Conservation (phyloP, 2,888 invertebrate species). For the Dermolepida albohirtum region DNA sequence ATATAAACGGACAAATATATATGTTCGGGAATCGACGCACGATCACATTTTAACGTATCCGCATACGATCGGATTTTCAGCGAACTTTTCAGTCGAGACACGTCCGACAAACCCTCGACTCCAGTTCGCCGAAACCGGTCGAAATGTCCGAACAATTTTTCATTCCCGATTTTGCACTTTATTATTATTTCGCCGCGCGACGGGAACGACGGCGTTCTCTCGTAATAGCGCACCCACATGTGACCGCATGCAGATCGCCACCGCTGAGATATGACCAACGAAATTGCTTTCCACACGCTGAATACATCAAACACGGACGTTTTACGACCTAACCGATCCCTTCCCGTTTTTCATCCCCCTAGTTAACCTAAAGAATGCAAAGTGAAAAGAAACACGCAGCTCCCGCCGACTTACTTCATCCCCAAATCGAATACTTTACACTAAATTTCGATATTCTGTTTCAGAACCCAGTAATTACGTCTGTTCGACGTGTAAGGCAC, state of each 20-base stretch:
- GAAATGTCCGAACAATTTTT: conserved; percentile 66
- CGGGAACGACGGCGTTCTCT: conserved; percentile 45
- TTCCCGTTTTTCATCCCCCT: conserved; percentile 23
- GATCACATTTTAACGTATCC: background rate
- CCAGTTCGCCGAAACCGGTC: conserved; percentile 56
- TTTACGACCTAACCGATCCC: conserved; percentile 38
- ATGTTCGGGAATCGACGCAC: too few species aligned
- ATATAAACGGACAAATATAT: conserved; percentile 26
- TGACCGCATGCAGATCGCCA: conserved; percentile 63
- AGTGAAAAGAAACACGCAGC: conserved; percentile 1
- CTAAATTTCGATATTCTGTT: conserved; percentile 61
- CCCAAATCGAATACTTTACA: conserved; percentile 31
- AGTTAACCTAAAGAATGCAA: conserved; percentile 25
- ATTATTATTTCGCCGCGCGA: conserved; percentile 62
- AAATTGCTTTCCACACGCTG: conserved; percentile 53
- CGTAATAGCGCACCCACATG: conserved; percentile 63
- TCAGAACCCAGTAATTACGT: conserved; percentile 95
- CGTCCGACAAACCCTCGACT: conserved; percentile 62
- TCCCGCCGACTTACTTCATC: background rate
- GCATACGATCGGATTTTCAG: background rate
- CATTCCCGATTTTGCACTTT: conserved; percentile 65
- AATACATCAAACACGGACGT: conserved; percentile 38
- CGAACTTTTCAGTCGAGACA: conserved; percentile 50
- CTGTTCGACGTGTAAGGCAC: conserved; percentile 93
- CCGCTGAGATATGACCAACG: conserved; percentile 56